Evolutionary conservation across 2,888 invertebrate species (phyloP), one percentile per base, ranked within the genome.

Genomic region (Auanema sp.): DNA sequence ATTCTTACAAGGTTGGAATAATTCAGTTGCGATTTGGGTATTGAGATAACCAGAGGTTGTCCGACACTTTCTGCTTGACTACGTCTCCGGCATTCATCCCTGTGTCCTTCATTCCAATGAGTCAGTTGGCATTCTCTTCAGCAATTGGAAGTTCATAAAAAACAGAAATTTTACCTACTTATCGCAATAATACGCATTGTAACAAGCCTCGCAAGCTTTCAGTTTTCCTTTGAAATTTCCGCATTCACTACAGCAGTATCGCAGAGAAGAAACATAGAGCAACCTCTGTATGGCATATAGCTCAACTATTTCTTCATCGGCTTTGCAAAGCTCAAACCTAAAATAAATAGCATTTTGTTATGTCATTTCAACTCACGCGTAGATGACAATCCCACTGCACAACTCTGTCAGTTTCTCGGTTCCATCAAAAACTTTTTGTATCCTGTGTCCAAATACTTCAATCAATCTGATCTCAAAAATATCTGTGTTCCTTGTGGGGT

Each of bases 141-240:
- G 53, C 23, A 16, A 62, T 40, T 14, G 2, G n/a, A n/a, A 33
- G 33, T 43, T 43, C 56, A 5, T 2, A n/a, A 6, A 3, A 12
- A 40, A 25, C 50, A 6, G 4, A 18, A 1, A 41, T 8, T 16
- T n/a, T 6, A 0, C 49, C 71, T 61, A 86, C 85, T 84, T 84
- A 74, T 86, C 84, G 77, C 87, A 87, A 80, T 87, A 87, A 66
- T 85, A 85, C 2, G 84, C 86, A 70, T 84, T 83, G 72, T 83
- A 85, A 77, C 87, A 87, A 47, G 84, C 84, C 25, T 84, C 83
- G 75, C 87, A 87, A 54, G 80, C 81, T 52, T 72, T 70, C 59
- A 77, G 62, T 25, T 12, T n/a, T 33, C 57, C 56, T 51, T 69
- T 51, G 14, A 33, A 58, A 25, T 23, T 83, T 75, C 78, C 87